These are phyloP conservation scores for Rhopalosiphum maidis DNA, from an alignment of 1,140 invertebrate species.

Conservation along the genomic window DNA sequence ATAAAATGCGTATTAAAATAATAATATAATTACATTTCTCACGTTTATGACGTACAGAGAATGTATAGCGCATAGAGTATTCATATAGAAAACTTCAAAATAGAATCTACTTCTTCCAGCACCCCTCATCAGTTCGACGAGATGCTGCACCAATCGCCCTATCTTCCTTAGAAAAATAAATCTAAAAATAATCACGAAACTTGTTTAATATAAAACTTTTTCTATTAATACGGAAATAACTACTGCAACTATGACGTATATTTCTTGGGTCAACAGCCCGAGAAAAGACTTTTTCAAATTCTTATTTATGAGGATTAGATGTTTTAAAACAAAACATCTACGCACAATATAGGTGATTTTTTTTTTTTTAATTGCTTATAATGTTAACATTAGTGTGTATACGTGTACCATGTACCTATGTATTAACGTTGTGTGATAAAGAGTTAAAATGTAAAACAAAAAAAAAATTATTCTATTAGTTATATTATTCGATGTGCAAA, in stretches of 20 bases:
- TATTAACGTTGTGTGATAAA: too few species aligned
- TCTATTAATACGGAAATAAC: not conserved
- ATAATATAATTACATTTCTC: not conserved
- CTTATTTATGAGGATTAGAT: not conserved
- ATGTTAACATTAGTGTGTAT: too few species aligned
- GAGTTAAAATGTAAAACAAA: too few species aligned
- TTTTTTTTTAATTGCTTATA: too few species aligned
- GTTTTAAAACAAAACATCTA: not conserved
- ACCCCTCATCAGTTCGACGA: not conserved
- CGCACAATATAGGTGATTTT: too few species aligned
- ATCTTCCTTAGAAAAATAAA: not conserved
- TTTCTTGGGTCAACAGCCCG: not conserved
- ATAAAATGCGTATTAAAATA: not conserved
- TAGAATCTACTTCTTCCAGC: not conserved
- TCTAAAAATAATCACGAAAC: conserved; percentile 21
- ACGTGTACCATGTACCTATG: too few species aligned
- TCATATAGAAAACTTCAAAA: not conserved
- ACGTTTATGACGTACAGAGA: not conserved
- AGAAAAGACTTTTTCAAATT: not conserved
- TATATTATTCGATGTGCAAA: too few species aligned
- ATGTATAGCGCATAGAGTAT: not conserved
- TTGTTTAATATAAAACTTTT: conserved; percentile 33
- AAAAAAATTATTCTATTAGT: too few species aligned
- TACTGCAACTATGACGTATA: not conserved
- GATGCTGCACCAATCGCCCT: not conserved